Percentiles rank a stretch among this genome's conserved stretches.
phyloP scores from a whole-genome alignment of 2,113 vertebrate genomes.

The Archocentrus centrarchus region DNA sequence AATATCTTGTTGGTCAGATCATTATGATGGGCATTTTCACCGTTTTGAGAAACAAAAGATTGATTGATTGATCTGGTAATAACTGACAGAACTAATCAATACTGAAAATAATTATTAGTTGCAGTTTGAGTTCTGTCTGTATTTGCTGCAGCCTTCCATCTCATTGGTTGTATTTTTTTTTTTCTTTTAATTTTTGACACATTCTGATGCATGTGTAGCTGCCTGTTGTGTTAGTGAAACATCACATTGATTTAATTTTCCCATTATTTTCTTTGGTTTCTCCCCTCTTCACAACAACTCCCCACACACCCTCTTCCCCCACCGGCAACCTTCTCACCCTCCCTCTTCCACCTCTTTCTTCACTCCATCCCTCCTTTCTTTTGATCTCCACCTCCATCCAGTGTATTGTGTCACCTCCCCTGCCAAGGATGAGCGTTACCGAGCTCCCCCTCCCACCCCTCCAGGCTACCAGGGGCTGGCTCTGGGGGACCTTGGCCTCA shows the following conservation, averaged over 20 bases:
- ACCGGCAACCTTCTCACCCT: conserved; percentile 7
- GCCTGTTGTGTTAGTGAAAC: conserved; percentile 57
- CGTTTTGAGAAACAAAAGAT: neutral
- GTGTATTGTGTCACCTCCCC: conserved; percentile 98
- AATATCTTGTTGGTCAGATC: neutral
- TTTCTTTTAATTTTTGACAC: conserved; percentile 59
- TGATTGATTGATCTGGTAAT: conserved; percentile 2
- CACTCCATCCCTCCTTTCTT: conserved; percentile 79
- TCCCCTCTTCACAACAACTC: neutral
- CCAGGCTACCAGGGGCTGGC: conserved; percentile 97
- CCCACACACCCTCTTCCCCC: neutral
- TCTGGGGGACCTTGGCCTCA: conserved; percentile 86
- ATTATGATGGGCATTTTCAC: neutral
- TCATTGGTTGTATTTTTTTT: conserved; percentile 64
- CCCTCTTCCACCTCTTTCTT: neutral
- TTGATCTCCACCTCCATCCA: conserved; percentile 79
- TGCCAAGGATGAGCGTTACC: conserved; percentile 95
- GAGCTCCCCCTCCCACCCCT: conserved; percentile 96
- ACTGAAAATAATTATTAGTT: neutral
- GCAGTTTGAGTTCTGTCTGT: conserved; percentile 39
- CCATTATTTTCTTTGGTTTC: conserved; percentile 75
- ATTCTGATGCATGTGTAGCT: conserved; percentile 77
- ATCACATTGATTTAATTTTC: conserved; percentile 83
- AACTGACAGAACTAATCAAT: neutral
- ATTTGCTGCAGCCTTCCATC: conserved; percentile 75